phyloP scores from a whole-genome alignment of 2,888 invertebrate genomes.

The Eilema depressum region DNA sequence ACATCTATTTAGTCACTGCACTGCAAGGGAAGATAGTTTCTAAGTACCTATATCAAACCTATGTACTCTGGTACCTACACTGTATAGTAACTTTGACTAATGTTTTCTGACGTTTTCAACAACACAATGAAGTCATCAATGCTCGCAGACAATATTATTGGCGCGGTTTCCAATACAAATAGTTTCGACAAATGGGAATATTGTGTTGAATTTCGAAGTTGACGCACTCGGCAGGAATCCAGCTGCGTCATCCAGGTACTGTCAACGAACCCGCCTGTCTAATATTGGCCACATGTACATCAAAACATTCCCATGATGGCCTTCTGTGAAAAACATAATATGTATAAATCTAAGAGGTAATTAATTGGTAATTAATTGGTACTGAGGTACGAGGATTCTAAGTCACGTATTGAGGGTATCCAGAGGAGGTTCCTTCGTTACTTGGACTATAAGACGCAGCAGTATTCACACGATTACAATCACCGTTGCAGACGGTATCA shows the following conservation, averaged over 20 bases:
- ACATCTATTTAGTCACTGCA: too few relatives aligned
- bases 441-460: too few relatives aligned
- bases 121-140: conserved; percentile 37
- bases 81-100: neutral
- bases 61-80: too few relatives aligned
- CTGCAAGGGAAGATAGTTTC: too few relatives aligned
- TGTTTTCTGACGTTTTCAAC: conserved; percentile 8
- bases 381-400: too few relatives aligned
- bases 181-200: conserved; percentile 59
- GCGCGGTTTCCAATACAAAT: conserved; percentile 59
- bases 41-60: too few relatives aligned
- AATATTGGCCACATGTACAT: conserved; percentile 10
- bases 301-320: conserved; percentile 48
- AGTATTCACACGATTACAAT: too few relatives aligned
- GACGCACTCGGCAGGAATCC: conserved; percentile 65
- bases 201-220: conserved; percentile 60
- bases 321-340: conserved; percentile 19
- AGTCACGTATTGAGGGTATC: too few relatives aligned
- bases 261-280: conserved; percentile 63
- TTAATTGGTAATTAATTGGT: too few relatives aligned
- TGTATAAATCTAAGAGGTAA: neutral
- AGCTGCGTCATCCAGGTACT: conserved; percentile 66
- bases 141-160: conserved; percentile 53
- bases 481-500: too few relatives aligned
- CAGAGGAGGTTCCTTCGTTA: too few relatives aligned